Evolutionary conservation across 2,113 vertebrate species (phyloP), one percentile per base, ranked within the genome.

Genomic region (Rhegmatorhina hoffmannsi): DNA sequence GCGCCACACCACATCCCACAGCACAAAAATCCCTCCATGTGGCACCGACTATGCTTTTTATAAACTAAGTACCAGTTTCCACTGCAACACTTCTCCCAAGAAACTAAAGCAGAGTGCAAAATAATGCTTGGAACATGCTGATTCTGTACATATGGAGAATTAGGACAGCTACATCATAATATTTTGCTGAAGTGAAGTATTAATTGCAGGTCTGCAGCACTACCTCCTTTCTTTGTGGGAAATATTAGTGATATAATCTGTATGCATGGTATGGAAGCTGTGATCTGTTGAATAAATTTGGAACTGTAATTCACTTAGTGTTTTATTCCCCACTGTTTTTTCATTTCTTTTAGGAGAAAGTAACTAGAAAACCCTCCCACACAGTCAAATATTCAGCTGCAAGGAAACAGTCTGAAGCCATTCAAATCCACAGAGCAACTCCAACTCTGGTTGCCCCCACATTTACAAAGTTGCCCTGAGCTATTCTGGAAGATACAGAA

Each of bases 1-100:
- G 64, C 0, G 0, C 93, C 93, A 95, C 38, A 50, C 93, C 97
- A 97, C 97, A 97, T 95, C 96, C 97, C 93, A 97, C 17, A 33
- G 33, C 74, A 56, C 89, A 93, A 84, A 85, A 94, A 89, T 89
- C 95, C 91, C 92, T 69, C 81, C 46, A 63, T 52, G 83, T 53
- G 82, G 90, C 83, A 92, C 43, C 0, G 0, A 74, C 55, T 55
- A 79, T 0, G 47, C 96, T 97, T 98, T 98, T 98, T 97, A 97
- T 98, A 96, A 94, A 84, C 68, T 40, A 96, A 97, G 62, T 11
- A 85, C 43, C 59, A 53, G 62, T 92, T 97, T 95, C 87, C 10
- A 33, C 94, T 97, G 95, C 94, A 94, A 77, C 3, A 7, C 60
- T 96, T 96, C 63, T 84, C 86, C 74, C 46, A 69, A 91, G 86